Conservation (phyloP, 2,888 invertebrate species). For the Sarcophaga caerulescens region DNA sequence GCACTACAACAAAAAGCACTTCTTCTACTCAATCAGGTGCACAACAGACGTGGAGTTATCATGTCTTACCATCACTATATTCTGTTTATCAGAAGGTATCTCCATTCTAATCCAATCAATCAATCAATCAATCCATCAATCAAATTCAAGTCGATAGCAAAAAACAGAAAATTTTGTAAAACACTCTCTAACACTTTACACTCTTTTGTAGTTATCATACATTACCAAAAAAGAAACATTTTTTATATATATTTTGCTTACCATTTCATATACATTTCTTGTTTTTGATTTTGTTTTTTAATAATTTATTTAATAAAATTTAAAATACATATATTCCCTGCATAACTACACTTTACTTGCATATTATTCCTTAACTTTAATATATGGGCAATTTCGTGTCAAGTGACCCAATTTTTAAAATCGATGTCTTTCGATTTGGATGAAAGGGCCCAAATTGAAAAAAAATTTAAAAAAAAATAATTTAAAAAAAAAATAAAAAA, state of each 20-base stretch:
- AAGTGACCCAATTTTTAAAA: no score
- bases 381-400: no score
- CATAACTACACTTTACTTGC: no score
- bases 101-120: slow-evolving; percentile 12
- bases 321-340: no score
- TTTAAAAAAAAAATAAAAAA: no score
- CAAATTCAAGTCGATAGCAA: background rate
- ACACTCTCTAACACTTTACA: background rate
- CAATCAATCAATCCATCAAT: background rate
- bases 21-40: slow-evolving; percentile 79
- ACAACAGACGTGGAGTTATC: slow-evolving; percentile 89
- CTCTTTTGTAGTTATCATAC: slow-evolving; percentile 22
- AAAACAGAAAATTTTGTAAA: slow-evolving; percentile 6
- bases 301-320: background rate
- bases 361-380: no score
- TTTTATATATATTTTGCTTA: slow-evolving; percentile 53
- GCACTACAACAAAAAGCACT: slow-evolving; percentile 72
- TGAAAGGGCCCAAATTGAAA: no score
- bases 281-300: background rate
- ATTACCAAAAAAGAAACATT: slow-evolving; percentile 9
- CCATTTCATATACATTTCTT: slow-evolving; percentile 3
- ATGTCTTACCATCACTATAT: slow-evolving; percentile 92
- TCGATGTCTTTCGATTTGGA: no score
- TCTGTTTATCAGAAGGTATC: slow-evolving; percentile 92
- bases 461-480: no score